phyloP scores from a whole-genome alignment of 92 coral and sea anemone genomes.

The Porites divaricata region DNA sequence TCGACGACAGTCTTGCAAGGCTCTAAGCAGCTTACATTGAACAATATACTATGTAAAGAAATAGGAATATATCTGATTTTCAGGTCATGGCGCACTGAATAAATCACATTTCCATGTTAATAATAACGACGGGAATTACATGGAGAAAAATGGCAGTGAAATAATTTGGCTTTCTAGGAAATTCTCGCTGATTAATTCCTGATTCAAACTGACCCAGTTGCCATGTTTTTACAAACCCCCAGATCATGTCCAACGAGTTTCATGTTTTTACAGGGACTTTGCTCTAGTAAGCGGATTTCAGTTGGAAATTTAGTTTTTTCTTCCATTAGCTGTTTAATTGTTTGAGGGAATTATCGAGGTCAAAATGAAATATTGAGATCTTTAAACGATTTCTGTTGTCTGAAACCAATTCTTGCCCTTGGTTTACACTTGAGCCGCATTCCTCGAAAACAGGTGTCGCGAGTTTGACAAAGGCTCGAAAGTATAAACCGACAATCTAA shows the following conservation, averaged over 20 bases:
- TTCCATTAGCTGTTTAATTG: slow-evolving; percentile 39
- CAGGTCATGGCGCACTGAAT: not conserved
- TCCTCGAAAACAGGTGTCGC: slow-evolving; percentile 38
- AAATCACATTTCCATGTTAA: slow-evolving; percentile 3
- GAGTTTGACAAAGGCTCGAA: slow-evolving; percentile 9
- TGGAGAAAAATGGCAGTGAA: not conserved
- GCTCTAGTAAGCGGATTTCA: slow-evolving; percentile 33
- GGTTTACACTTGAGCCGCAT: slow-evolving; percentile 30
- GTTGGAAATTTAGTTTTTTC: slow-evolving; percentile 10
- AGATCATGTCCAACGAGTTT: slow-evolving; percentile 26
- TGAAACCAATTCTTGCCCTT: not conserved
- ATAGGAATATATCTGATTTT: slow-evolving; percentile 13
- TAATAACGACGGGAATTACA: slow-evolving; percentile 1
- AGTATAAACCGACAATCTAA: slow-evolving; percentile 33
- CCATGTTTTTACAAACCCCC: slow-evolving; percentile 46
- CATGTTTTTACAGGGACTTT: slow-evolving; percentile 47
- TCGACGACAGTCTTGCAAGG: slow-evolving; percentile 16
- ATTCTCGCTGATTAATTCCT: not conserved
- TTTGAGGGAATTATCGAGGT: slow-evolving; percentile 36
- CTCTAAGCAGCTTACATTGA: slow-evolving; percentile 17
- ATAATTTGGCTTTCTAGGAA: not conserved
- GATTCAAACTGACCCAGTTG: not conserved
- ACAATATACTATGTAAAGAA: slow-evolving; percentile 13
- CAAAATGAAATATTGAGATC: slow-evolving; percentile 20
- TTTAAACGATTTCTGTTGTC: slow-evolving; percentile 36